Conservation (phyloP, 2,888 invertebrate genomes). For the Busseola fusca region DNA sequence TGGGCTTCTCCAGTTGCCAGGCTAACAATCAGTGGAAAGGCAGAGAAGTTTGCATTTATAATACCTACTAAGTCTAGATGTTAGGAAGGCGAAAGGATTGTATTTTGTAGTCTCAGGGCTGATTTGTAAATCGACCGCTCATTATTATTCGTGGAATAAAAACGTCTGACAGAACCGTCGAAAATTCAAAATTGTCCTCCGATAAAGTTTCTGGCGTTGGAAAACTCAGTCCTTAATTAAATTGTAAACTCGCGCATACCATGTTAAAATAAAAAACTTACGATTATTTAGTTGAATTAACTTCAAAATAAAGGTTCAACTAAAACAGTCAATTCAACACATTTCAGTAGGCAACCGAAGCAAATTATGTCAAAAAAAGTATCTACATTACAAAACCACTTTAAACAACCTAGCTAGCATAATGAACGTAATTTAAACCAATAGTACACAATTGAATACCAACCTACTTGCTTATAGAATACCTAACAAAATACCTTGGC, state of each 20-base stretch:
- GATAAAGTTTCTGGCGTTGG: no score
- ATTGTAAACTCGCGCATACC: background rate
- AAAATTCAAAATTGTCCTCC: no score
- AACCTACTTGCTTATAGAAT: constrained; percentile 32
- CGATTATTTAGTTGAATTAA: background rate
- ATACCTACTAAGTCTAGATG: no score
- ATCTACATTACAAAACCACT: constrained; percentile 51
- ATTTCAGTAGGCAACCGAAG: constrained; percentile 38
- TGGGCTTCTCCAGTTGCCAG: no score
- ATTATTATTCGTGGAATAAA: no score
- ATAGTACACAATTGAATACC: constrained; percentile 34
- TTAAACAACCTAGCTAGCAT: constrained; percentile 23
- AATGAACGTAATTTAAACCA: constrained; percentile 52
- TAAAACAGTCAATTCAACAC: constrained; percentile 3
- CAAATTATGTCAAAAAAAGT: constrained; percentile 51
- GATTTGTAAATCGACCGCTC: no score
- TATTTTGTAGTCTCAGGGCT: background rate
- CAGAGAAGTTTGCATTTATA: no score
- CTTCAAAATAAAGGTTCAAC: background rate
- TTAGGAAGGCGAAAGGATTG: background rate
- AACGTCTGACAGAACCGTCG: no score
- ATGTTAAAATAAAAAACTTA: background rate
- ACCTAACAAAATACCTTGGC: constrained; percentile 55
- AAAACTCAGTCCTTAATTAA: no score
- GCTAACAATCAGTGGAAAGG: no score